Base-by-base conservation (phyloP, 2,797 vertebrate species). In the Varecia variegata region DNA sequence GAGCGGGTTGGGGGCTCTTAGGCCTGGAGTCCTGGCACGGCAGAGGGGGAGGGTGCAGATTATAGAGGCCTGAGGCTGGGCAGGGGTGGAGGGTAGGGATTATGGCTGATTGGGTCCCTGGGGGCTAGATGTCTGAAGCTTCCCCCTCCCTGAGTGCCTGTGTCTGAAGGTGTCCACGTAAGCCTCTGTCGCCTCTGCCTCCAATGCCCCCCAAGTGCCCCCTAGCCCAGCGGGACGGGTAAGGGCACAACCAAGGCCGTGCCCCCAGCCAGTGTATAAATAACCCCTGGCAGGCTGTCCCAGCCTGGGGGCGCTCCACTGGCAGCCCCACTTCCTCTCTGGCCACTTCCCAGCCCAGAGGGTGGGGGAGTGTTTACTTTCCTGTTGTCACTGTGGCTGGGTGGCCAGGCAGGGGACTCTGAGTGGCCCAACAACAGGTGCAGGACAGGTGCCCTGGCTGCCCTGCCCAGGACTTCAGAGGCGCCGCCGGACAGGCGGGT, bases 381-480 rank as follows among this genome's bases (percentile, higher is more conserved):
- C 97, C 97, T 97, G 97, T 97, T 97, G 97, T 97, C 93, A 89
- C 81, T 94, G 38, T 97, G 97, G 93, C 80, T 58, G 95, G 94
- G 94, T 97, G 97, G 96, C 94, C 96, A 89, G 86, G 96, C 90
- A 0, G 95, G 94, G 73, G 96, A 96, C 97, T 96, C 96, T 93
- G 38, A 91, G 96, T 96, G 93, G 90, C 95, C 96, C 71, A 96
- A 91, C 97, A 97, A 97, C 97, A 98, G 97, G 96, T 98, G 97
- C 96, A 76, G 91, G 96, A 95, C 97, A 98, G 96, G 97, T 97
- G 97, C 93, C 91, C 60, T 30, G 88, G 89, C 93, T 47, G 80
- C 95, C 96, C 97, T 97, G 96, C 94, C 96, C 86, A 82, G 89
- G 80, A 97, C 97, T 97, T 98, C 97, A 97, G 95, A 98, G 96